Conservation (phyloP, 2,797 vertebrate genomes). For the Delichon dasypus region DNA sequence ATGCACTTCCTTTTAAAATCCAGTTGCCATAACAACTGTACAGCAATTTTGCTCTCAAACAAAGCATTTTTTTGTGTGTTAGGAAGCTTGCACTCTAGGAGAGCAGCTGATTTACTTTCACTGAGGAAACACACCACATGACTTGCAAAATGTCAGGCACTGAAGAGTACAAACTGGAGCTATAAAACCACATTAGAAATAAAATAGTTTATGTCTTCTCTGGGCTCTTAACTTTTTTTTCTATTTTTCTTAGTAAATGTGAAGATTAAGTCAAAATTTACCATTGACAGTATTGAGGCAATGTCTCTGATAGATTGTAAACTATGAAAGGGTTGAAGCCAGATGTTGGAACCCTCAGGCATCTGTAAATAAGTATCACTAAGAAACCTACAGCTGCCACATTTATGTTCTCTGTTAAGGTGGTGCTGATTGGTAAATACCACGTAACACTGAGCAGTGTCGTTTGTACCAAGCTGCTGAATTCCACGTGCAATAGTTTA, state of each 20-base stretch:
- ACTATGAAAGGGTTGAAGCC: neutral
- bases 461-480: neutral
- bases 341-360: neutral
- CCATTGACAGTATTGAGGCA: neutral
- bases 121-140: conserved; percentile 60
- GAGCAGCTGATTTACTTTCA: conserved; percentile 74
- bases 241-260: neutral
- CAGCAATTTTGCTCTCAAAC: conserved; percentile 60
- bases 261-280: conserved; percentile 17
- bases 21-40: conserved; percentile 76
- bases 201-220: conserved; percentile 5
- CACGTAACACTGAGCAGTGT: neutral
- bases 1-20: conserved; percentile 59
- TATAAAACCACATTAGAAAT: conserved; percentile 33
- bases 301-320: neutral
- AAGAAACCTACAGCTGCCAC: neutral
- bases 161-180: conserved; percentile 33
- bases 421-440: neutral
- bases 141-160: conserved; percentile 67
- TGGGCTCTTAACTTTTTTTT: neutral
- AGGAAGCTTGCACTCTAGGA: conserved; percentile 67
- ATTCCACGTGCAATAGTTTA: neutral
- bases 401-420: neutral
- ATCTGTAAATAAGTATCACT: neutral
- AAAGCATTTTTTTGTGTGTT: conserved; percentile 67